Percentiles rank a stretch among this genome's conserved stretches.
These are phyloP conservation scores for Argynnis bischoffii DNA, from an alignment of 2,888 invertebrate species.

Conservation along the genomic window DNA sequence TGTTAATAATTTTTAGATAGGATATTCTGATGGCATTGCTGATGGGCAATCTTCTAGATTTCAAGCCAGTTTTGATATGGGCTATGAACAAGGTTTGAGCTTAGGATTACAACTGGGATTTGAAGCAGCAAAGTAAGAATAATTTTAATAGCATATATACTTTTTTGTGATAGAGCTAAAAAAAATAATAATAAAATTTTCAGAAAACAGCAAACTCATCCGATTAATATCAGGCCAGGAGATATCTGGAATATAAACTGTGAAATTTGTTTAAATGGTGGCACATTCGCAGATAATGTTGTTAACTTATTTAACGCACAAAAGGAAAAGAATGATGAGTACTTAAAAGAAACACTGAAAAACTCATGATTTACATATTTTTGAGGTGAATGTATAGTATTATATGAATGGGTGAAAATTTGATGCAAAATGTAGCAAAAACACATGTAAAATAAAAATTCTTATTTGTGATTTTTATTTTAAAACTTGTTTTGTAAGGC, in stretches of 20 bases:
- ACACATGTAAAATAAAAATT: too few species aligned
- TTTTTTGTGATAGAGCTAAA: neutral
- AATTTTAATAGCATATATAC: slow-evolving; percentile 26
- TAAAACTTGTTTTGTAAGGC: too few species aligned
- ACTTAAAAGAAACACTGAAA: slow-evolving; percentile 32
- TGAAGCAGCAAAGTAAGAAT: slow-evolving; percentile 47
- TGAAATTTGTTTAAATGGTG: slow-evolving; percentile 58
- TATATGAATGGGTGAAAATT: too few species aligned
- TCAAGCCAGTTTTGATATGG: slow-evolving; percentile 87
- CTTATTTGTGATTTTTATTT: too few species aligned
- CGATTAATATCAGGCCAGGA: neutral
- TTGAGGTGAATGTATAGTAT: too few species aligned
- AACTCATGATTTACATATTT: too few species aligned
- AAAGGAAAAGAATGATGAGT: slow-evolving; percentile 60
- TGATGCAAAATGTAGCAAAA: too few species aligned
- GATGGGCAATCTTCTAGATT: slow-evolving; percentile 84
- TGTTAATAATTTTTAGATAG: slow-evolving; percentile 70
- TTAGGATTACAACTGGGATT: slow-evolving; percentile 83
- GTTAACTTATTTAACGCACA: slow-evolving; percentile 64
- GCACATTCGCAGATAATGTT: slow-evolving; percentile 54
- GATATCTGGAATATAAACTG: slow-evolving; percentile 65
- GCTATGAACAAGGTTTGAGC: slow-evolving; percentile 85
- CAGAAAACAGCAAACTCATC: slow-evolving; percentile 43
- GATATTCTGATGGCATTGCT: slow-evolving; percentile 86
- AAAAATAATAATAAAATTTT: slow-evolving; percentile 8